These are phyloP conservation scores for Osmerus eperlanus DNA, from an alignment of 2,113 vertebrate species.

Conservation along the genomic window DNA sequence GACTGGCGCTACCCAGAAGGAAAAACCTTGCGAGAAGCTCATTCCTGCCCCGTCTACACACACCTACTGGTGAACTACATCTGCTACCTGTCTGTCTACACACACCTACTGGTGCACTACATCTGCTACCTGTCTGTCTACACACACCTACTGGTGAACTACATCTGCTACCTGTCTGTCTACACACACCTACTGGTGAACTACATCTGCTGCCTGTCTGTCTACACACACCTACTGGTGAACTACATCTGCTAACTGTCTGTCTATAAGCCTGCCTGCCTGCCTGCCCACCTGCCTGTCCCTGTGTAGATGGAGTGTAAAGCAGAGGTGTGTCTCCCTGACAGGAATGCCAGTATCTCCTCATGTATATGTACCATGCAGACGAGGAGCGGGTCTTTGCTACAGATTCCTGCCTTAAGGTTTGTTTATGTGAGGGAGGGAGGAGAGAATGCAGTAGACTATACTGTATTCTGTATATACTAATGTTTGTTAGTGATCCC, in stretches of 20 bases:
- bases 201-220: too few relatives aligned
- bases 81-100: neutral
- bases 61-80: slow-evolving; percentile 51
- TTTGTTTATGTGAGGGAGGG: neutral
- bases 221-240: too few relatives aligned
- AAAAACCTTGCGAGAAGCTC: slow-evolving; percentile 9
- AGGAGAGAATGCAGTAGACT: too few relatives aligned
- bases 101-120: too few relatives aligned
- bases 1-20: neutral
- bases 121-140: too few relatives aligned
- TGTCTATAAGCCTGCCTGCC: too few relatives aligned
- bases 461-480: too few relatives aligned
- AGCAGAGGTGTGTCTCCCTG: neutral
- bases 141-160: slow-evolving; percentile 52
- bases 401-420: slow-evolving; percentile 32
- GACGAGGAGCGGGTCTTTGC: slow-evolving; percentile 52
- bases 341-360: slow-evolving; percentile 69
- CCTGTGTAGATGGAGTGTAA: neutral
- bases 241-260: too few relatives aligned
- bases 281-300: neutral
- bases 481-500: too few relatives aligned
- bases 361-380: slow-evolving; percentile 50
- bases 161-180: too few relatives aligned
- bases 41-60: slow-evolving; percentile 28
- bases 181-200: too few relatives aligned